Evolutionary conservation across 2,113 vertebrate genomes (phyloP).

Genomic region (Macroglossus sobrinus): DNA sequence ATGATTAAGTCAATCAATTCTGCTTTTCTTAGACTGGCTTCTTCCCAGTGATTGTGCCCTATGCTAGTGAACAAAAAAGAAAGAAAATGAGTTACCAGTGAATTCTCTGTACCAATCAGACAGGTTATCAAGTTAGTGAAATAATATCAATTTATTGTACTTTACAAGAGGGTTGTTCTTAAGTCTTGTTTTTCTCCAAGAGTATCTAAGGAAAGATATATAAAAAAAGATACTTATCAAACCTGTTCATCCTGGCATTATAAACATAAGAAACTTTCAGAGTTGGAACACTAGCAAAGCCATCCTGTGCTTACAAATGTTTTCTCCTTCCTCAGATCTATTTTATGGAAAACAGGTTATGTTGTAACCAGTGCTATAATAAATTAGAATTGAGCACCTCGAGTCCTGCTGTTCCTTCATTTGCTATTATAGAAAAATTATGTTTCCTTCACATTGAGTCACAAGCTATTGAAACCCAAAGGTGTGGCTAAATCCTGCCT

Average conservation of each 20-base stretch:
- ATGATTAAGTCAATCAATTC: background rate
- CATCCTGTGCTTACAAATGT: background rate
- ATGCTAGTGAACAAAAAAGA: background rate
- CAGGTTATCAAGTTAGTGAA: background rate
- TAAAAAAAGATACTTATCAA: background rate
- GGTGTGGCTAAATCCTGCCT: background rate
- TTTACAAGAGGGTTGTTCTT: background rate
- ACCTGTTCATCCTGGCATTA: background rate
- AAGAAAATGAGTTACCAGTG: background rate
- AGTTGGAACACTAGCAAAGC: background rate
- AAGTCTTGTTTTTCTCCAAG: background rate
- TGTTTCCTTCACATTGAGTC: background rate
- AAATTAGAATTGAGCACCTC: background rate
- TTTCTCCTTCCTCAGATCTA: background rate
- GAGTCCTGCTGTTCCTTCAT: background rate
- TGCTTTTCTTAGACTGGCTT: background rate
- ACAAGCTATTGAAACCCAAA: background rate
- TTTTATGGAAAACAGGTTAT: background rate
- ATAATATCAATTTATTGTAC: background rate
- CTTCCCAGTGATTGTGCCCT: background rate
- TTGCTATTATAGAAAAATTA: conserved; percentile 11
- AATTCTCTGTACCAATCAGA: background rate
- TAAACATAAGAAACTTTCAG: background rate
- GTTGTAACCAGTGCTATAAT: background rate
- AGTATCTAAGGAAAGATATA: background rate